Evolutionary conservation across 2,797 vertebrate species (phyloP).

Genomic region (Enteromius radiatus): DNA sequence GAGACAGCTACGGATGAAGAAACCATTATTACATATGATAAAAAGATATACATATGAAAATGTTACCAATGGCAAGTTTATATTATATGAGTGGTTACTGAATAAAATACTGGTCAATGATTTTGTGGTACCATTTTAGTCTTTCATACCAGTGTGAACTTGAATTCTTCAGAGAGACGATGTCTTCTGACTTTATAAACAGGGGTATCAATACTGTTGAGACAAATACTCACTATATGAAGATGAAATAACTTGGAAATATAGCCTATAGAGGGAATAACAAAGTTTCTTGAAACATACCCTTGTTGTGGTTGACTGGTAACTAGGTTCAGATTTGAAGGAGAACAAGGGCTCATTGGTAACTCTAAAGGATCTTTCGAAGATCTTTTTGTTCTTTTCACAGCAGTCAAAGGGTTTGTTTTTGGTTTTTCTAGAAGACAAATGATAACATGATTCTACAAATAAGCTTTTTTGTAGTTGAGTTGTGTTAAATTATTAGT

Average conservation of each 20-base stretch:
- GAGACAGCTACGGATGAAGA: conserved; percentile 73
- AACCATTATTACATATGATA: not conserved
- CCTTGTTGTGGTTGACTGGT: conserved; percentile 74
- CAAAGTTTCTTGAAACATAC: conserved; percentile 68
- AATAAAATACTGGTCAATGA: not conserved
- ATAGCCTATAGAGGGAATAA: not conserved
- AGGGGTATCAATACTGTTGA: conserved; percentile 63
- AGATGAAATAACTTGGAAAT: not conserved
- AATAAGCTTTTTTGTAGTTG: conserved; percentile 62
- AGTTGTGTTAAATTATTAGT: not conserved
- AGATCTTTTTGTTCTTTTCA: conserved; percentile 65
- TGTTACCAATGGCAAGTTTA: not conserved
- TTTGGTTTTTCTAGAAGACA: conserved; percentile 76
- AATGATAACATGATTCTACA: not conserved
- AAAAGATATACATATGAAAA: not conserved
- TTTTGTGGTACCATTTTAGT: not conserved
- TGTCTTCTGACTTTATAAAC: conserved; percentile 65
- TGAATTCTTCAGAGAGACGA: conserved; percentile 64
- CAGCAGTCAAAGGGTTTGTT: conserved; percentile 75
- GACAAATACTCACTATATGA: conserved; percentile 42
- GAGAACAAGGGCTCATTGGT: conserved; percentile 82
- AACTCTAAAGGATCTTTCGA: conserved; percentile 78
- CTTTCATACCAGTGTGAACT: conserved; percentile 66
- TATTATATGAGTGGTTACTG: not conserved
- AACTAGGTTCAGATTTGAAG: conserved; percentile 76